These are phyloP conservation scores for Lepidurus arcticus DNA, from an alignment of 1,140 invertebrate species.

Conservation along the genomic window DNA sequence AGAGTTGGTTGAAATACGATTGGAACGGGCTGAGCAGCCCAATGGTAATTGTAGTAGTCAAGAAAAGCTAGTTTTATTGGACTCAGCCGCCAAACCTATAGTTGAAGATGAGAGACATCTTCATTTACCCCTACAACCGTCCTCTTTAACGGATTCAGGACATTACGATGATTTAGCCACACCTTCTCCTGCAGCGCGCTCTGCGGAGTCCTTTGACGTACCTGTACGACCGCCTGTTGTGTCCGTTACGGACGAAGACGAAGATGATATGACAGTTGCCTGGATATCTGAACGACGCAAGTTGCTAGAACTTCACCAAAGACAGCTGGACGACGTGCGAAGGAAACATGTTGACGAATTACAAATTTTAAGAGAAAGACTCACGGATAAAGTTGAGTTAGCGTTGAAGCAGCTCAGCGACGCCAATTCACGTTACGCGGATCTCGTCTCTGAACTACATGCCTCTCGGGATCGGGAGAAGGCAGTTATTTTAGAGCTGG, in stretches of 20 bases:
- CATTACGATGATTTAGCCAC: constrained; percentile 73
- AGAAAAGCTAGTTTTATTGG: not conserved
- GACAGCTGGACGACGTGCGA: constrained; percentile 37
- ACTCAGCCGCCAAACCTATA: not conserved
- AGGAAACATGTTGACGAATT: constrained; percentile 39
- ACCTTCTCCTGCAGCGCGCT: constrained; percentile 43
- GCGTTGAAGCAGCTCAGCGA: constrained; percentile 70
- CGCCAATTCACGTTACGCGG: constrained; percentile 56
- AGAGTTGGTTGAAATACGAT: constrained; percentile 69
- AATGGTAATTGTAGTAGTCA: not conserved
- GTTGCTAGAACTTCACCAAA: constrained; percentile 30
- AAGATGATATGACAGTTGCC: constrained; percentile 25
- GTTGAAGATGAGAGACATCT: not conserved
- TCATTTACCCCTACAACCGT: constrained; percentile 31
- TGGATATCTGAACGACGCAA: constrained; percentile 29
- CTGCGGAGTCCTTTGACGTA: constrained; percentile 23
- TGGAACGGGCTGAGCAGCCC: constrained; percentile 41
- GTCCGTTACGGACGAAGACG: constrained; percentile 27
- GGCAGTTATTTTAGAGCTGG: not conserved
- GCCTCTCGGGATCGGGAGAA: constrained; percentile 34
- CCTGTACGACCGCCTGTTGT: constrained; percentile 30
- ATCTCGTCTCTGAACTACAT: constrained; percentile 42
- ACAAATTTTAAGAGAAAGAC: constrained; percentile 51
- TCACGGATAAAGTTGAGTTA: constrained; percentile 71
- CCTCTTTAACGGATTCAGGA: constrained; percentile 72